A percentile compares a stretch with the other conserved stretches of the same genome.
phyloP scores from a whole-genome alignment of 2,113 vertebrate genomes.

The Albula goreensis region DNA sequence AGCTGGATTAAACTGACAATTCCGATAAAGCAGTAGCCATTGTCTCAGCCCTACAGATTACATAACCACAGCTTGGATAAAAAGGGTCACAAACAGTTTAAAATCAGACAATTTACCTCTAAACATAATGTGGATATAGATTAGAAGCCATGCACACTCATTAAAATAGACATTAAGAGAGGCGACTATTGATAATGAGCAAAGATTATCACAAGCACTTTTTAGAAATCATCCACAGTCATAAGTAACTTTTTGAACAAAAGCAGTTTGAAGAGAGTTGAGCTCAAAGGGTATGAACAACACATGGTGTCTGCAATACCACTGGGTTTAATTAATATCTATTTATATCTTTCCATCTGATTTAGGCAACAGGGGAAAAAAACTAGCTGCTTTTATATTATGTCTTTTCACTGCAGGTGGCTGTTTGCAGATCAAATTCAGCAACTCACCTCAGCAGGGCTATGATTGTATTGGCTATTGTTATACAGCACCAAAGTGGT shows the following conservation, averaged over 20 bases:
- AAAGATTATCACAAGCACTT: background rate
- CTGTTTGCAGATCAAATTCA: background rate
- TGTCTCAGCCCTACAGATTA: conserved; percentile 57
- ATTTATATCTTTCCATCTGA: background rate
- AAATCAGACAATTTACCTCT: background rate
- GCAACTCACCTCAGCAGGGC: background rate
- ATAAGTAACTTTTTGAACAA: background rate
- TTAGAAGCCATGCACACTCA: background rate
- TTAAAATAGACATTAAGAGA: background rate
- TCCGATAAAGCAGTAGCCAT: conserved; percentile 46
- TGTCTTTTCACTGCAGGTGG: background rate
- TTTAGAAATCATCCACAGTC: background rate
- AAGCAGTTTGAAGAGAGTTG: background rate
- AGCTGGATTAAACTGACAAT: conserved; percentile 63
- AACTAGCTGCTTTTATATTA: background rate
- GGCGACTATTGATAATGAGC: background rate
- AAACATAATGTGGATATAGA: background rate
- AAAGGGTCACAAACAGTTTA: background rate
- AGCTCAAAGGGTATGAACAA: background rate
- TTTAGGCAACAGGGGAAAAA: background rate
- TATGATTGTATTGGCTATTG: background rate
- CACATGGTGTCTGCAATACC: conserved; percentile 6
- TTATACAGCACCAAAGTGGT: background rate
- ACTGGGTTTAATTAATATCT: conserved; percentile 20
- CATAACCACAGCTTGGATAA: background rate